Evolutionary conservation across 2,113 vertebrate species (phyloP), one percentile per base, ranked within the genome.

Genomic region (Stegostoma tigrinum): DNA sequence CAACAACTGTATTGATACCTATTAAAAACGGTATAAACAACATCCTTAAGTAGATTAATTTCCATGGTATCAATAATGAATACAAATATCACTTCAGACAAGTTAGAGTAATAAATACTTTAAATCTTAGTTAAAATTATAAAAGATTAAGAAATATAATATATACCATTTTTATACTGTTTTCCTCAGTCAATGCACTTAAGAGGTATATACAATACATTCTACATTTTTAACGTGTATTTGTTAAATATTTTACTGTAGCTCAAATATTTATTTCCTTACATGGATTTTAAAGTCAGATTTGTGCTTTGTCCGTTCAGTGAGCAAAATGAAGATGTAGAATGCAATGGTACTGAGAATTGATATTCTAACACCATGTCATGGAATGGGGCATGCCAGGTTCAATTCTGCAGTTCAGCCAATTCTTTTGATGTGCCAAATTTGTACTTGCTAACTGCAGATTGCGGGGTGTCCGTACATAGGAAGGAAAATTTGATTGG

Each of bases 381-480:
- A 7, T 19, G 61, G 55, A 2, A 34, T n/a, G 15, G 55, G 87
- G 12, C 55, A 66, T 91, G 34, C 14, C 30, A 64, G 34, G 61
- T n/a, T 91, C 89, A 89, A 52, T 89, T 52, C 86, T 89, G 27
- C 86, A 89, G 48, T 34, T 89, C 86, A 91, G 30, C n/a, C 55
- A 91, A 17, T 91, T 5, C 55, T 91, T 91, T 38, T 38, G 30
- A 3, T 64, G 15, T 64, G 89, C 34, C 55, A 64, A 91, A 61
- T 2, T 7, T 61, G 61, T n/a, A n/a, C 66, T 61, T 38, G 55
- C 34, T 66, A 61, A 64, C 6, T n/a, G 34, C 30, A 91, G 55
- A n/a, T 64, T 91, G 61, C 89, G 66, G n/a, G 15, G 89, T 17
- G 34, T 38, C n/a, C 1, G 34, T 80, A 80, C 19, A 30, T 34